phyloP scores from a whole-genome alignment of 2,888 invertebrate species.

The Epistrophella euchroma region DNA sequence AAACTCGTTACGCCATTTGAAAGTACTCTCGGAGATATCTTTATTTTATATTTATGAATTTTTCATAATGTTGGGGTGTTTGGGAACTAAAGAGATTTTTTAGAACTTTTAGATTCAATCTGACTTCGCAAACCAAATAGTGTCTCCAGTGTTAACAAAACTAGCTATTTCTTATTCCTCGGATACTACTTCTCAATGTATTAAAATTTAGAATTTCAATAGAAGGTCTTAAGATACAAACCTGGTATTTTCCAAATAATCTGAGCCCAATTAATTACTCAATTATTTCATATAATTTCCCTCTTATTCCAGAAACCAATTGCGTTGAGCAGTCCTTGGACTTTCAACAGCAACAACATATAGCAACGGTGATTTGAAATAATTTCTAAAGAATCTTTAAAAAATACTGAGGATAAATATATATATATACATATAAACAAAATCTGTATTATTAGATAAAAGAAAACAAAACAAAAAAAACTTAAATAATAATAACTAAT shows the following conservation, averaged over 20 bases:
- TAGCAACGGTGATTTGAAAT: constrained; percentile 72
- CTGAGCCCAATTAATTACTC: neutral
- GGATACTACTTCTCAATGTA: neutral
- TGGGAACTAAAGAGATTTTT: too few species aligned
- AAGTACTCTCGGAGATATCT: too few species aligned
- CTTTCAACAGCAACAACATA: constrained; percentile 53
- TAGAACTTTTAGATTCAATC: too few species aligned
- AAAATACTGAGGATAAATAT: constrained; percentile 30
- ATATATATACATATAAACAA: constrained; percentile 26
- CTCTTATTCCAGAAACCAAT: constrained; percentile 80
- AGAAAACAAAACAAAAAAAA: constrained; percentile 33
- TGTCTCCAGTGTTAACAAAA: too few species aligned
- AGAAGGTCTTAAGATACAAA: neutral
- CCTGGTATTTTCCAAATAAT: constrained; percentile 9
- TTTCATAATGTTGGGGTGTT: too few species aligned
- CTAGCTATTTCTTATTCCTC: too few species aligned
- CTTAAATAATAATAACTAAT: constrained; percentile 58
- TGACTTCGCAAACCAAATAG: too few species aligned
- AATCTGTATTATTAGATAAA: constrained; percentile 74
- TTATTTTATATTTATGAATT: too few species aligned
- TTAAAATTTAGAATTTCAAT: neutral
- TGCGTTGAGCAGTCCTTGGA: constrained; percentile 79
- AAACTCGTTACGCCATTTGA: too few species aligned
- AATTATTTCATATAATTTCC: constrained; percentile 3
- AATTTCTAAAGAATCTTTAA: constrained; percentile 67